phyloP scores from a whole-genome alignment of 1,140 invertebrate genomes.

The Drosophila ficusphila region DNA sequence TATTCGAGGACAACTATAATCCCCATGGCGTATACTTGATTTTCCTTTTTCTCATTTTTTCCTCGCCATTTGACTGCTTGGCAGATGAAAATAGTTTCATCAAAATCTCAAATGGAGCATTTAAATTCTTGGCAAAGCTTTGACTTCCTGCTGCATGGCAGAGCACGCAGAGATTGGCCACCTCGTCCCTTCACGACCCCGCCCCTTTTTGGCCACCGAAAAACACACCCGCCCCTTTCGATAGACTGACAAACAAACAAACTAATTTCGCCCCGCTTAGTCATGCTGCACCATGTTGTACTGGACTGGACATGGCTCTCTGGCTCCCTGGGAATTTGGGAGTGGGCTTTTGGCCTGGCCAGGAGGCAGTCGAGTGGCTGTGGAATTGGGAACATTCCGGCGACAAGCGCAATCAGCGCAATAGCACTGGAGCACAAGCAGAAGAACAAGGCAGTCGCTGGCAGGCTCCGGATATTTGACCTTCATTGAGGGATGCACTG shows the following conservation, averaged over 20 bases:
- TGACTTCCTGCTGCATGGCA: conserved; percentile 46
- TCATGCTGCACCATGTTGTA: conserved; percentile 43
- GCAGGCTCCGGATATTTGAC: conserved; percentile 41
- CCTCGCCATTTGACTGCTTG: conserved; percentile 3
- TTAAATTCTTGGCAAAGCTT: conserved; percentile 63
- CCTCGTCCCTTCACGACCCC: not conserved
- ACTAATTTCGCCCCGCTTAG: conserved; percentile 65
- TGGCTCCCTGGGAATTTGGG: conserved; percentile 3
- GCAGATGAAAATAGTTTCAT: conserved; percentile 65
- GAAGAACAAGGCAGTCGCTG: conserved; percentile 28
- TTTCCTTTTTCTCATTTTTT: not conserved
- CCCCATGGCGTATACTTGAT: conserved; percentile 45
- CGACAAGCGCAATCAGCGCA: conserved; percentile 61
- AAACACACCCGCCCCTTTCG: conserved; percentile 26
- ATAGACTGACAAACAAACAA: conserved; percentile 75
- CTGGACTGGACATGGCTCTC: conserved; percentile 60
- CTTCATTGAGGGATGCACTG: conserved; percentile 31
- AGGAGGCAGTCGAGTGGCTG: not conserved
- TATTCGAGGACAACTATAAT: not conserved
- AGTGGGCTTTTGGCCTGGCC: conserved; percentile 5
- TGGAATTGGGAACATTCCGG: conserved; percentile 22
- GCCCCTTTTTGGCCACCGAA: not conserved
- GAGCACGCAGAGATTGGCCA: not conserved
- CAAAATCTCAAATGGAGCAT: conserved; percentile 72
- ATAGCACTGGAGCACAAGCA: conserved; percentile 27